Base-by-base conservation (phyloP, 2,797 vertebrate genomes). In the Helostoma temminkii region DNA sequence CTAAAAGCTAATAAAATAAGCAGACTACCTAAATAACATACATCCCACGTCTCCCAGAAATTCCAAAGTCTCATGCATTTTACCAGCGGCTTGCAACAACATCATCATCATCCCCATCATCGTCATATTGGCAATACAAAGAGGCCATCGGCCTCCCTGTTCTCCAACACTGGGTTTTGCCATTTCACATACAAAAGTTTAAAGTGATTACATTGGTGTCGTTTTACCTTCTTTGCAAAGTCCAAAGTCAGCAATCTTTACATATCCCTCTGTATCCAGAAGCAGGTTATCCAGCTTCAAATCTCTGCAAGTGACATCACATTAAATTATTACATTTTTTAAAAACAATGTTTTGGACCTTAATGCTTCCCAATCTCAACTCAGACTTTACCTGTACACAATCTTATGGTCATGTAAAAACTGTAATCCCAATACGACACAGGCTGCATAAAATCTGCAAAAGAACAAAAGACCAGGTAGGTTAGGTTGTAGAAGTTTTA, bases 391-490 rank as follows among this genome's bases (percentile, higher is more conserved):
- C 98, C 98, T 97, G 92, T 99, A 99, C 45, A 99, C 97, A 85
- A 99, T 99, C 94, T 97, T 98, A 92, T 99, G 96, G 67, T 99
- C 97, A n/a, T 99, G 97, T 89, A 99, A 93, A 88, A 96, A 99
- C 83, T 99, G 97, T 82, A 99, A 94, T 48, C 98, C 98, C 85
- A 99, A 92, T 81, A 99, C 97, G 56, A 99, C 98, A 65, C 98
- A 99, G 0, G 97, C 98, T 48, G 97, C 97, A 86, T 99, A 99
- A 92, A 99, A 99, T 71, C 98, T 99, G 93, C 37, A 66, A 63
- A 12, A 24, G 7, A 0, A 61, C 8, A 62, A 63, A 77, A 62
- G 26, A 59, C 9, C 3, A 3, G 2, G 1, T 5, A 15, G 19
- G 37, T 62, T 32, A 58, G n/a, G 8, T 9, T 1, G 12, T 6